These are phyloP conservation scores for Nothobranchius furzeri DNA, from an alignment of 2,113 vertebrate genomes.

Conservation along the genomic window DNA sequence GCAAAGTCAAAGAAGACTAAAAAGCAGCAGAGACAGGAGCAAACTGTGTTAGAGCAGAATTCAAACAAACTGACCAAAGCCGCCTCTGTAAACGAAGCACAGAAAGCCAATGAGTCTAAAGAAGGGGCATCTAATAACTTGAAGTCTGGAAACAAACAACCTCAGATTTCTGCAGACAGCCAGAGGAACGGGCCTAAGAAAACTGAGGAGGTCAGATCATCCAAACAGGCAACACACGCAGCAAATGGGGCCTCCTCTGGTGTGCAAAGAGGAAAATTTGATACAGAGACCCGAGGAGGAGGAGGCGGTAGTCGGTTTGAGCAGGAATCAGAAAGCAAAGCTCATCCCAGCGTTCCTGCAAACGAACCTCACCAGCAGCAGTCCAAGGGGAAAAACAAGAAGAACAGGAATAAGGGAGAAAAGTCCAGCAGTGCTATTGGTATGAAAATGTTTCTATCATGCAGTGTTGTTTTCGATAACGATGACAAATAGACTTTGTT, in stretches of 20 bases:
- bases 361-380: conserved; percentile 84
- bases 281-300: conserved; percentile 58
- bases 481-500: too few species aligned
- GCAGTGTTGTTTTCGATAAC: too few species aligned
- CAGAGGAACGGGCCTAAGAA: conserved; percentile 65
- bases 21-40: conserved; percentile 81
- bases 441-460: conserved; percentile 54
- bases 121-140: conserved; percentile 54
- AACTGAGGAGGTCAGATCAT: conserved; percentile 72
- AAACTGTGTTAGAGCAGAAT: conserved; percentile 72
- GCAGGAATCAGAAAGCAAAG: conserved; percentile 69
- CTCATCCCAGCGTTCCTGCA: conserved; percentile 38
- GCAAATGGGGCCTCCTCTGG: conserved; percentile 55
- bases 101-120: conserved; percentile 73
- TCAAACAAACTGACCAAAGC: conserved; percentile 70
- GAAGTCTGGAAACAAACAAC: conserved; percentile 65
- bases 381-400: conserved; percentile 89
- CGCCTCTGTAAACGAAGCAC: conserved; percentile 69
- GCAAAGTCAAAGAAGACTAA: conserved; percentile 88
- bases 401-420: conserved; percentile 92
- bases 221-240: conserved; percentile 72
- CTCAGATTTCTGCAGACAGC: conserved; percentile 60
- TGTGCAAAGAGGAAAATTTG: conserved; percentile 78
- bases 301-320: conserved; percentile 44
- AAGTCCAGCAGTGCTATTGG: conserved; percentile 87